Evolutionary conservation across 2,113 vertebrate species (phyloP).

Genomic region (Anolis carolinensis): DNA sequence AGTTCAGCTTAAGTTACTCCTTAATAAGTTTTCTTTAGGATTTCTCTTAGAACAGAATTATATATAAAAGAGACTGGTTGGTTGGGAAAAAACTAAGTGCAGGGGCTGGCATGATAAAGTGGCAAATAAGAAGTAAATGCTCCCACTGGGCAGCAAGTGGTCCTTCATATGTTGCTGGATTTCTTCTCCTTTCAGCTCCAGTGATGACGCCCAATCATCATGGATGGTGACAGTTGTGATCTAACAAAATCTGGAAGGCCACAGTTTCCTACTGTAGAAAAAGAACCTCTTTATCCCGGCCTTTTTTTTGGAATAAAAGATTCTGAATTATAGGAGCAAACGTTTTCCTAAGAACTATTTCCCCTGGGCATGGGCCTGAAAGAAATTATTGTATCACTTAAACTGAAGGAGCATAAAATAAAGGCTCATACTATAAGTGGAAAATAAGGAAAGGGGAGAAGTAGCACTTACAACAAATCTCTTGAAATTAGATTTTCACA

Average conservation of each 20-base stretch:
- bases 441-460: conserved; percentile 27
- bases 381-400: conserved; percentile 18
- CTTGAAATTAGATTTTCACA: conserved; percentile 26
- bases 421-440: conserved; percentile 6
- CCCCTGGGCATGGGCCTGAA: neutral
- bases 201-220: neutral
- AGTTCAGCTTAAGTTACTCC: neutral
- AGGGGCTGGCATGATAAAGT: neutral
- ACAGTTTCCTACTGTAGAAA: neutral
- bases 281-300: neutral
- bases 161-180: neutral
- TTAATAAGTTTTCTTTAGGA: neutral
- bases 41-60: neutral
- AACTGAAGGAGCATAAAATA: neutral
- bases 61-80: neutral
- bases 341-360: neutral
- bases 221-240: neutral
- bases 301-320: neutral
- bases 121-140: neutral
- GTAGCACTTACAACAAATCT: conserved; percentile 45
- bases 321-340: neutral
- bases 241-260: neutral
- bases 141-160: too few species aligned
- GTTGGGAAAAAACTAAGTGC: neutral
- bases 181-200: neutral